Evolutionary conservation across 2,797 vertebrate species (phyloP), one percentile per base, ranked within the genome.

Genomic region (Onychomys torridus): DNA sequence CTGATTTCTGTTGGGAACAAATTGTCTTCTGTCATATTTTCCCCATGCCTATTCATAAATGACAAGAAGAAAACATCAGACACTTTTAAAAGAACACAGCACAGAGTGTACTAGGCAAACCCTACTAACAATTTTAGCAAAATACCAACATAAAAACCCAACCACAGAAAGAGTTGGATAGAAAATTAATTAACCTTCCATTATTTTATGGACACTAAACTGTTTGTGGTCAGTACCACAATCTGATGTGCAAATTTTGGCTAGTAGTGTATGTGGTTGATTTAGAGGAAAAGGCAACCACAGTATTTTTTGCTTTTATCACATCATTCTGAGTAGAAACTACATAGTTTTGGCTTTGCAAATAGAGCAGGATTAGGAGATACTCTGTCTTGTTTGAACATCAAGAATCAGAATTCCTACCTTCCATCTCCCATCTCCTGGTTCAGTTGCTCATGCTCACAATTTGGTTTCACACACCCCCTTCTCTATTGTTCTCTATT

Each of bases 391-490:
- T 93, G 40, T 89, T 84, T 92, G 19, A 37, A 90, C 13, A 94
- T 55, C 69, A 95, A 93, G 89, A 96, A 71, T 95, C 67, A 82
- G 65, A 79, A 61, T 81, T 71, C 6, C 34, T 77, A 49, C 5
- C 12, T 84, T n/a, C 11, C n/a, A 84, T 90, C 3, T 46, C 86
- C 94, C 73, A 88, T 55, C 5, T 46, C 37, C n/a, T 95, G 85
- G 63, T 37, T 32, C 46, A 95, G 32, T 87, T 93, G 49, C 11
- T 29, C 55, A 89, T 87, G 29, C 46, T 63, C 43, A 93, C 37
- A 90, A 46, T 63, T 96, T 61, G 19, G 93, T 96, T 95, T 93
- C 90, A n/a, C 10, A 73, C 97, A 75, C 67, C 71, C 11, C 61
- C 16, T 61, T 96, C 57, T 96, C 90, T 88, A 7, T 37, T 89